Percentiles rank a stretch among this genome's conserved stretches.
Conservation (phyloP, 1,140 invertebrate species). For the Caenorhabditis inopinata region DNA sequence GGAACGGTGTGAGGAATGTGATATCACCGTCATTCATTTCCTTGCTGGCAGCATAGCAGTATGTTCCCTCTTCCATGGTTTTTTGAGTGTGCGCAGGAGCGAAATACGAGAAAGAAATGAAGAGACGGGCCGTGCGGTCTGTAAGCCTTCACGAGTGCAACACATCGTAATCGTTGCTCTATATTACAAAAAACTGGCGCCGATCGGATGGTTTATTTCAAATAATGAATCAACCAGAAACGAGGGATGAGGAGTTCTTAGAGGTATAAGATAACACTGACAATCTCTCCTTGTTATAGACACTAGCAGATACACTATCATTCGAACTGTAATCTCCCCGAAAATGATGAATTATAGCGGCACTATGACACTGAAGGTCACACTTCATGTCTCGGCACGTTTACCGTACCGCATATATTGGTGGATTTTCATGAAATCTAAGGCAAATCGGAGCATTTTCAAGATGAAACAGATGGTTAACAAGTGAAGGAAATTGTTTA, state of each 20-base stretch:
- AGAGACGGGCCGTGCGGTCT: background rate
- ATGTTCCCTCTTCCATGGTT: slow-evolving; percentile 17
- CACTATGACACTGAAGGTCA: background rate
- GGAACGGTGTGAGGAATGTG: background rate
- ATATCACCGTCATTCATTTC: background rate
- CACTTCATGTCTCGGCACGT: background rate
- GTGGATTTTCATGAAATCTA: too few relatives aligned
- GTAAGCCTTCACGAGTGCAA: slow-evolving; percentile 4
- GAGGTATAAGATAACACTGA: too few relatives aligned
- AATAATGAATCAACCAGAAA: too few relatives aligned
- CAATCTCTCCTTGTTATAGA: too few relatives aligned
- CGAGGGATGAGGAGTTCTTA: too few relatives aligned
- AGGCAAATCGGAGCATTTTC: too few relatives aligned
- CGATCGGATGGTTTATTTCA: background rate
- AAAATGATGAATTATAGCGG: too few relatives aligned
- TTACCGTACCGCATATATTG: too few relatives aligned
- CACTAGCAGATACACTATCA: too few relatives aligned
- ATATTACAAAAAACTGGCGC: background rate
- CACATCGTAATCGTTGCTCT: background rate
- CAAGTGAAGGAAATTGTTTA: too few relatives aligned
- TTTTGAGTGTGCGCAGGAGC: background rate
- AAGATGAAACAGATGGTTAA: too few relatives aligned
- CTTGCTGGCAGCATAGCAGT: background rate
- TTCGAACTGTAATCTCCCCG: too few relatives aligned
- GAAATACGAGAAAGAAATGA: background rate